Conservation (phyloP, 2,888 invertebrate species). For the Nemotelus nigrinus region DNA sequence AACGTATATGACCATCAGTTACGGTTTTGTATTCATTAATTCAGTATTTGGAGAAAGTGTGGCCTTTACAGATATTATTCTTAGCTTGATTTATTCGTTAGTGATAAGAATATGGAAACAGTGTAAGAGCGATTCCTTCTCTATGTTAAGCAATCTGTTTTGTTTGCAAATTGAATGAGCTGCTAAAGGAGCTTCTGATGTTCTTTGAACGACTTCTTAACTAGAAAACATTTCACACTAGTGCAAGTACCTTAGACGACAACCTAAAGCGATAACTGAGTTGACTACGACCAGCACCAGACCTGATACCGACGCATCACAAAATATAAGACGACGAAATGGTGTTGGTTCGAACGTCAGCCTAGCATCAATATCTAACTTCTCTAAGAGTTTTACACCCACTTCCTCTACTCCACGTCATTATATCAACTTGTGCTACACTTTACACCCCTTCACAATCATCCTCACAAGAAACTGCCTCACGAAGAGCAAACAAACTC, state of each 20-base stretch:
- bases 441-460: neutral
- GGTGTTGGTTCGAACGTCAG: conserved; percentile 17
- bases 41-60: no score
- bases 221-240: conserved; percentile 14
- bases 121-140: no score
- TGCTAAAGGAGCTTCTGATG: no score
- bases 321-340: conserved; percentile 16
- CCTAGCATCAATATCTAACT: conserved; percentile 4
- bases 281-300: conserved; percentile 18
- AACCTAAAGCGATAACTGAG: conserved; percentile 34
- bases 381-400: neutral
- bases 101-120: no score
- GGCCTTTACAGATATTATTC: no score
- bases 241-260: conserved; percentile 34
- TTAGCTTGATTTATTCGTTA: no score
- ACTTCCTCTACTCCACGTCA: neutral
- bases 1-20: no score
- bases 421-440: neutral
- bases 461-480: neutral
- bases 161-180: no score
- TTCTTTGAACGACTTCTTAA: neutral
- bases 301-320: neutral
- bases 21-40: no score
- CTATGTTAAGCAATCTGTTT: no score
- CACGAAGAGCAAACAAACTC: neutral